Base-by-base conservation (phyloP, 2,113 vertebrate genomes). In the Dasyprocta punctata region DNA sequence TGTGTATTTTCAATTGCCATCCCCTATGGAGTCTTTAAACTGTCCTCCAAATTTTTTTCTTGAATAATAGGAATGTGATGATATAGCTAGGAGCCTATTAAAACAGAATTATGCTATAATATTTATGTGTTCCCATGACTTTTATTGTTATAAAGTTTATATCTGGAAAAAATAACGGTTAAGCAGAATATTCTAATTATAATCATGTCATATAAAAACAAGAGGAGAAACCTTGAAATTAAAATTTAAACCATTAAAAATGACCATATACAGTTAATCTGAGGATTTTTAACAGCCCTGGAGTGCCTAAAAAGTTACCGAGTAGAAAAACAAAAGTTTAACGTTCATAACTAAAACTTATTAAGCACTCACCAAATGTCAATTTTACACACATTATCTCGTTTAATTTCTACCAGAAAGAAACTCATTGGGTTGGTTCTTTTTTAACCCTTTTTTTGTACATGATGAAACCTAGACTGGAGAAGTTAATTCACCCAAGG, bases 31-130 rank as follows among this genome's bases (percentile, higher is more conserved):
- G 44, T 89, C 69, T 89, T 90, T 60, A 52, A 36, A 52, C 7
- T 94, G 44, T 47, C 94, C 36, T 97, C 94, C 61, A 89, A 61
- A 82, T 63, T 89, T 93, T 88, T 38, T 84, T 95, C 77, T 84
- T 77, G 67, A 93, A 85, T 86, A 95, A 75, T 52, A 41, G 38
- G n/a, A 80, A 95, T 60, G 20, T 80, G 56, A 90, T 92, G 24
- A 44, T 63, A 22, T 41, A 65, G 83, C 44, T 69, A 91, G 73
- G 30, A 94, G 47, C 28, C 1, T 54, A 91, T 52, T 83, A 61
- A 92, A 65, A 86, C 28, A 92, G 97, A 96, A 95, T 86, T 38
- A 92, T 61, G 17, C 75, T 81, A 14, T 54, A 54, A 85, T 71
- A 67, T 73, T 92, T 90, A 41, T 14, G 47, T 22, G 11, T 93